These are phyloP conservation scores for Didymodactylos carnosus DNA, from an alignment of 2,888 invertebrate genomes.

Conservation along the genomic window DNA sequence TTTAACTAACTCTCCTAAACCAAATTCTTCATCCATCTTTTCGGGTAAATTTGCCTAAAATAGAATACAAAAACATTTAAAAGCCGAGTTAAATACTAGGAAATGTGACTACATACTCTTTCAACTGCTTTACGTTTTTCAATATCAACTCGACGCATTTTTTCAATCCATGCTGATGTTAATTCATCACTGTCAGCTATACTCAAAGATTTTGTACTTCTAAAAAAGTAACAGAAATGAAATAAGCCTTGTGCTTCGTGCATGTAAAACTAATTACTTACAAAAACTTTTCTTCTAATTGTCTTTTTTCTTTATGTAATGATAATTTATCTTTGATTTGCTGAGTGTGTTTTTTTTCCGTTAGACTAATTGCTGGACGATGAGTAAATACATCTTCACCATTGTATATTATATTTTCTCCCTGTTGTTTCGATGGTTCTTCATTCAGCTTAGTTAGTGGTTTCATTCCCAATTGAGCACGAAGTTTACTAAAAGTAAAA, in stretches of 20 bases:
- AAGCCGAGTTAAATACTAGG: no score
- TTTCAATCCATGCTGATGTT: constrained; percentile 54
- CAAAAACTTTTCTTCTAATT: constrained; percentile 41
- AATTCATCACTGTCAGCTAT: constrained; percentile 47
- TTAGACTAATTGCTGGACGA: constrained; percentile 37
- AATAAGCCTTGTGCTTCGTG: background rate
- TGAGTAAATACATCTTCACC: constrained; percentile 32
- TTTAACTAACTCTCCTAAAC: constrained; percentile 61
- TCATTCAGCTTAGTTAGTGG: constrained; percentile 50
- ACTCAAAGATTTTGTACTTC: constrained; percentile 22
- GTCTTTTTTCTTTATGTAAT: constrained; percentile 56
- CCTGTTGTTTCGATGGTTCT: constrained; percentile 24
- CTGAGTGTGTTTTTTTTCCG: constrained; percentile 51
- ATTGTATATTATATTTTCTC: constrained; percentile 48
- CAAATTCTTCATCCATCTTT: constrained; percentile 83
- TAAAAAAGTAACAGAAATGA: background rate
- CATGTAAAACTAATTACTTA: constrained; percentile 24
- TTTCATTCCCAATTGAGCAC: constrained; percentile 76
- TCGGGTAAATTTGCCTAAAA: constrained; percentile 70
- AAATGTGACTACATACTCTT: constrained; percentile 45
- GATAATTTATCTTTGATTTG: constrained; percentile 60
- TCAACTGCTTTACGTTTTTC: constrained; percentile 66
- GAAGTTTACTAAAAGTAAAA: constrained; percentile 46
- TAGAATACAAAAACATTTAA: constrained; percentile 4
- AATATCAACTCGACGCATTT: constrained; percentile 51